A percentile compares a stretch with the other conserved stretches of the same genome.
Conservation (phyloP, 1,140 invertebrate species). For the Myzus persicae region DNA sequence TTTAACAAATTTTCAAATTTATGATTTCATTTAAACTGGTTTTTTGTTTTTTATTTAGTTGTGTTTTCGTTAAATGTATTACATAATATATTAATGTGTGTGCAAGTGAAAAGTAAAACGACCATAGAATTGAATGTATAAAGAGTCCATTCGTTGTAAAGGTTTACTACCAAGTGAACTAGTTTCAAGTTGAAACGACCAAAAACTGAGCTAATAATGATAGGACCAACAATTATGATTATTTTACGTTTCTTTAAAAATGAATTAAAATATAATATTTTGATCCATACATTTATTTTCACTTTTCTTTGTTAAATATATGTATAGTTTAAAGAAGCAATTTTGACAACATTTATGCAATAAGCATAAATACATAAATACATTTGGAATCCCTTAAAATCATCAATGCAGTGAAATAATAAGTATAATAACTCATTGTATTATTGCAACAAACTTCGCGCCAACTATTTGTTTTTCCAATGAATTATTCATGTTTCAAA, state of each 20-base stretch:
- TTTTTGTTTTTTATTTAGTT: background rate
- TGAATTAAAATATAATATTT: background rate
- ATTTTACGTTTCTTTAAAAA: background rate
- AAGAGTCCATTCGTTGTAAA: background rate
- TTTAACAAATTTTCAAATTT: background rate
- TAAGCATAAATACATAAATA: background rate
- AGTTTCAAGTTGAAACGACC: background rate
- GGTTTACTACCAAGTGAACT: background rate
- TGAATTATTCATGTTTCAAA: slow-evolving; percentile 5
- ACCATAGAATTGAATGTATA: background rate
- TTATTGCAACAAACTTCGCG: background rate
- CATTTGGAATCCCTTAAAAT: background rate
- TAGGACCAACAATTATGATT: background rate
- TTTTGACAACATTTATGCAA: background rate
- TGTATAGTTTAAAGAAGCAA: background rate
- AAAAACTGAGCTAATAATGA: background rate
- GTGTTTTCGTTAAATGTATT: background rate
- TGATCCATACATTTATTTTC: background rate
- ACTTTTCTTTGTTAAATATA: background rate
- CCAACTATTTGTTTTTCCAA: background rate
- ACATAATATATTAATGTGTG: too few relatives aligned
- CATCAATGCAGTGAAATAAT: background rate
- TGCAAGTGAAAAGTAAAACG: background rate
- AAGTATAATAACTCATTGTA: slow-evolving; percentile 12
- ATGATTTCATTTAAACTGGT: background rate